phyloP scores from a whole-genome alignment of 2,797 vertebrate species.

The Coranthus polyacanthus region DNA sequence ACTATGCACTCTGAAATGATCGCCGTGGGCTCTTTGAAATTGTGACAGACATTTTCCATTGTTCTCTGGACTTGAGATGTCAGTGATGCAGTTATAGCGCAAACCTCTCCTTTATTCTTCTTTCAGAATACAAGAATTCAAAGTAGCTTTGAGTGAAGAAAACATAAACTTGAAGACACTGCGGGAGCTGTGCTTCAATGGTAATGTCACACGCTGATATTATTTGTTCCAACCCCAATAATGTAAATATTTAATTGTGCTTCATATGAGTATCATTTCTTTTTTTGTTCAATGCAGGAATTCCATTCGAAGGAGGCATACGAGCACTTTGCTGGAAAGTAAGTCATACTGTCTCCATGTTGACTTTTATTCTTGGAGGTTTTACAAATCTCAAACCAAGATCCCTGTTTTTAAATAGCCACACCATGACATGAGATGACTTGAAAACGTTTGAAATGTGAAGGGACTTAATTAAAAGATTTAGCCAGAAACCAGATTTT shows the following conservation, averaged over 20 bases:
- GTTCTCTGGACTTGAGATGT: too few relatives aligned
- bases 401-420: too few relatives aligned
- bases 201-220: constrained; percentile 72
- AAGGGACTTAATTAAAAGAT: too few relatives aligned
- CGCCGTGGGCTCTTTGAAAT: too few relatives aligned
- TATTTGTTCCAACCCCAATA: background rate
- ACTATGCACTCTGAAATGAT: too few relatives aligned
- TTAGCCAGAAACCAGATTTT: too few relatives aligned
- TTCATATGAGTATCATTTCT: background rate
- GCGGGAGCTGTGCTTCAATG: constrained; percentile 93
- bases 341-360: constrained; percentile 55
- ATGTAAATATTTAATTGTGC: background rate
- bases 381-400: background rate
- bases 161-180: constrained; percentile 89
- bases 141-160: constrained; percentile 89
- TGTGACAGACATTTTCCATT: too few relatives aligned
- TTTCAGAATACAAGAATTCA: constrained; percentile 95
- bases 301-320: constrained; percentile 96
- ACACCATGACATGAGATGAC: too few relatives aligned
- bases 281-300: constrained; percentile 83
- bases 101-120: background rate
- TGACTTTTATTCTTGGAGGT: background rate
- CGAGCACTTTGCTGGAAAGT: constrained; percentile 98
- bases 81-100: background rate
- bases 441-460: too few relatives aligned